A percentile compares a stretch with the other conserved stretches of the same genome.
Conservation (phyloP, 2,888 invertebrate genomes). For the Clusia tigrina region DNA sequence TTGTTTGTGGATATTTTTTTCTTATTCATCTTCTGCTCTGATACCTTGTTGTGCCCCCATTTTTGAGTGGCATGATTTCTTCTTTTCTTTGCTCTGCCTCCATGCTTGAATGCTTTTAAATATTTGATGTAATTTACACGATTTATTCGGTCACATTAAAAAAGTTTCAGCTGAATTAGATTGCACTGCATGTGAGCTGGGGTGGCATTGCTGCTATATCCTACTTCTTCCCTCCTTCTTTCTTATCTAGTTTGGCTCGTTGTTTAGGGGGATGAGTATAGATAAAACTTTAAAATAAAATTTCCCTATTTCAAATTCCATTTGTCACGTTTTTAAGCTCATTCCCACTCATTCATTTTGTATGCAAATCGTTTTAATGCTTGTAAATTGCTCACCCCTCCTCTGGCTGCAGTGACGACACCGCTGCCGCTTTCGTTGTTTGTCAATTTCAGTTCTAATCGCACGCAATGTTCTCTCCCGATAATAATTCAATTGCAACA, state of each 20-base stretch:
- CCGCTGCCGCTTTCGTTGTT: not conserved
- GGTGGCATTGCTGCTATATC: no score
- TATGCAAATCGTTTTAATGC: not conserved
- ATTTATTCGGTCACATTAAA: constrained; percentile 52
- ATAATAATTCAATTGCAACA: constrained; percentile 3
- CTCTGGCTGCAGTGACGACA: not conserved
- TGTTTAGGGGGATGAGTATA: no score
- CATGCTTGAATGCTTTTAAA: constrained; percentile 56
- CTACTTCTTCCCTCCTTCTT: no score
- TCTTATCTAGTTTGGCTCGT: no score
- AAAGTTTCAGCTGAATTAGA: not conserved
- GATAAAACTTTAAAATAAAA: no score
- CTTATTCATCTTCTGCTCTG: not conserved
- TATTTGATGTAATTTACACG: constrained; percentile 57
- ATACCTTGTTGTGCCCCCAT: no score
- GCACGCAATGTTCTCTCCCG: not conserved
- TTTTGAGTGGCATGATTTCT: not conserved
- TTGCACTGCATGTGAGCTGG: no score
- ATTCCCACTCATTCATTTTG: no score
- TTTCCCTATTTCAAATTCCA: no score
- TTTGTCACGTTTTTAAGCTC: no score
- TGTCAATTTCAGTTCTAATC: constrained; percentile 3
- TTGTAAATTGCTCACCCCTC: no score
- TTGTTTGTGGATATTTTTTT: no score
- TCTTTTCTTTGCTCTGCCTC: constrained; percentile 22